These are phyloP conservation scores for Spondyliosoma cantharus DNA, from an alignment of 2,797 vertebrate genomes.

Conservation along the genomic window DNA sequence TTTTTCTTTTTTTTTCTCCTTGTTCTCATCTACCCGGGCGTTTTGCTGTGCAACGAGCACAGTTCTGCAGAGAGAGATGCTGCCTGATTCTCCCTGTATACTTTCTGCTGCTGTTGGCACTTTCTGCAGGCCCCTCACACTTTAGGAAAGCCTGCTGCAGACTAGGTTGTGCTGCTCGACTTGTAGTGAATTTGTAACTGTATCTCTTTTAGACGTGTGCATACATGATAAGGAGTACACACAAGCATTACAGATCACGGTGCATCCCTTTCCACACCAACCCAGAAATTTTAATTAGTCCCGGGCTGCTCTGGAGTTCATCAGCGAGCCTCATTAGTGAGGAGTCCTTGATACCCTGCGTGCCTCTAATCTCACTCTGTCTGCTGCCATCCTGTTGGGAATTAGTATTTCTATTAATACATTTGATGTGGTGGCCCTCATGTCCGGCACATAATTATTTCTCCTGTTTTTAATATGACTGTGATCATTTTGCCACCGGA, in stretches of 20 bases:
- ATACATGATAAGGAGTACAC: slow-evolving; percentile 27
- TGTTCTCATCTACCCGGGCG: slow-evolving; percentile 35
- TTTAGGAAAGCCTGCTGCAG: slow-evolving; percentile 43
- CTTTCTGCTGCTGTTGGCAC: slow-evolving; percentile 67
- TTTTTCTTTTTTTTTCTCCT: not conserved
- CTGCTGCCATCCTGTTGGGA: slow-evolving; percentile 54
- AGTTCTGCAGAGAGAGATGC: slow-evolving; percentile 49
- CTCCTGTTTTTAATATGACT: slow-evolving; percentile 2
- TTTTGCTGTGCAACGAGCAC: slow-evolving; percentile 48
- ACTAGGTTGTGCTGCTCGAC: slow-evolving; percentile 16
- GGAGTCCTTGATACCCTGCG: slow-evolving; percentile 42
- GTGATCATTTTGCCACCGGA: not conserved
- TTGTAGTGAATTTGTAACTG: slow-evolving; percentile 22
- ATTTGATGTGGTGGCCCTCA: slow-evolving; percentile 58
- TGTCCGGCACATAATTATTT: slow-evolving; percentile 52
- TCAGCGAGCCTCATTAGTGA: slow-evolving; percentile 71
- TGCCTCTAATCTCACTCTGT: slow-evolving; percentile 68
- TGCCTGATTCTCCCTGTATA: slow-evolving; percentile 59
- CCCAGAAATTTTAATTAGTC: slow-evolving; percentile 73
- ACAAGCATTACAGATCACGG: slow-evolving; percentile 36
- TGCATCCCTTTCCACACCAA: slow-evolving; percentile 35
- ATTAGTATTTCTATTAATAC: slow-evolving; percentile 68
- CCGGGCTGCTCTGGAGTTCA: slow-evolving; percentile 58
- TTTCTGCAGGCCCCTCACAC: slow-evolving; percentile 54
- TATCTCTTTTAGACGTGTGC: not conserved